Evolutionary conservation across 2,888 invertebrate species (phyloP).

Genomic region (Scaptomyza reducta): DNA sequence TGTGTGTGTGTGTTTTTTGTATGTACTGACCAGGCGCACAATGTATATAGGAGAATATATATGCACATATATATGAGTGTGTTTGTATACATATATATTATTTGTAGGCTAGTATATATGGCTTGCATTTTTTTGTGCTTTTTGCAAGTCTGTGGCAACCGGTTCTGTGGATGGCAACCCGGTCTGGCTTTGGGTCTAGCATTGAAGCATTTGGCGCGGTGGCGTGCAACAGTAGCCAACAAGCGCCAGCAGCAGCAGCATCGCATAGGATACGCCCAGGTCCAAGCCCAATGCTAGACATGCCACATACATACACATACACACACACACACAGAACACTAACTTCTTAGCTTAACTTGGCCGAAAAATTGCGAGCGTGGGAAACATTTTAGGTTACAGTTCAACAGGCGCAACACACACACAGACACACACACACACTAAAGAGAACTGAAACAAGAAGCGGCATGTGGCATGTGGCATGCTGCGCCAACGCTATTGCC

Average conservation of each 20-base stretch:
- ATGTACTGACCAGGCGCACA: constrained; percentile 1
- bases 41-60: neutral
- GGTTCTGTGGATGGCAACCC: constrained; percentile 32
- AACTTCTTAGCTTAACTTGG: constrained; percentile 13
- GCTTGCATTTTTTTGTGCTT: constrained; percentile 24
- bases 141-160: constrained; percentile 30
- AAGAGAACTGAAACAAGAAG: neutral
- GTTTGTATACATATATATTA: neutral
- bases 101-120: constrained; percentile 6
- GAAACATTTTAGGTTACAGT: constrained; percentile 34
- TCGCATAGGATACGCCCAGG: constrained; percentile 39
- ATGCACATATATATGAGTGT: neutral
- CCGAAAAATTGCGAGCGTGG: constrained; percentile 52
- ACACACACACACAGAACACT: constrained; percentile 12
- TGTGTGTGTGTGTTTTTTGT: constrained; percentile 3
- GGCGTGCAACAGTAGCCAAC: constrained; percentile 73
- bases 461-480: constrained; percentile 55
- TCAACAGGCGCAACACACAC: constrained; percentile 19
- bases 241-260: constrained; percentile 75
- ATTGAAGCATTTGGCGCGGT: constrained; percentile 10
- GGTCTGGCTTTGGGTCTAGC: constrained; percentile 22
- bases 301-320: constrained; percentile 44
- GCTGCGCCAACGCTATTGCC: constrained; percentile 26
- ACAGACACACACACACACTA: neutral
- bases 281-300: constrained; percentile 49